Evolutionary conservation across 1,140 invertebrate genomes (phyloP), one percentile per base, ranked within the genome.

Genomic region (Manduca sexta): DNA sequence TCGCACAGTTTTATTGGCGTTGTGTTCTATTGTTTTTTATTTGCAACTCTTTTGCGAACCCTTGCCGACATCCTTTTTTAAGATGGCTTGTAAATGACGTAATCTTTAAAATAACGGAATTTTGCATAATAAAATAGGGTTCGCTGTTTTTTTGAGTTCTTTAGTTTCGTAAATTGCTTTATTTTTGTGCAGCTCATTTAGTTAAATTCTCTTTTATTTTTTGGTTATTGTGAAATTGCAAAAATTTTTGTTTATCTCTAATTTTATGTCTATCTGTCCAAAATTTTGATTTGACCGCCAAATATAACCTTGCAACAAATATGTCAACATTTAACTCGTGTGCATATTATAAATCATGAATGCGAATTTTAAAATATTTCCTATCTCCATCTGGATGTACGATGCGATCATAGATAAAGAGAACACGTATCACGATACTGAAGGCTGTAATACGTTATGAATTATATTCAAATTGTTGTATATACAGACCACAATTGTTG

Each of bases 21-120:
- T 26, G 21, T 47, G 45, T 49, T 40, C 45, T 49, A 60, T 58
- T 66, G 59, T 68, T 74, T 56, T 52, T 65, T 49, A 53, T 67
- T 67, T 54, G 64, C 70, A 74, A 75, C 74, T 78, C 72, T 78
- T 77, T 71, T 56, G 63, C 52, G 40, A 69, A 69, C 61, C 67
- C 53, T 43, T 43, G 13, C 10, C 10, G 0, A 8, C 21, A 8
- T 3, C 21, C 21, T 26, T 26, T 26, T 26, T 26, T 3, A 26
- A 26, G 21, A 26, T 8, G 4, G 1, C 8, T 8, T 5, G 4
- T 26, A 26, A 26, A 26, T 5, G 0, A 26, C 21, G 1, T 26
- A 26, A 26, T 3, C 21, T 10, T 34, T 12, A 4, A n/a, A 34
- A 35, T 14, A 35, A 35, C 33, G 33, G 33, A 4, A 31, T 35